Conservation (phyloP, 2,113 vertebrate genomes). For the Leptocoma aspasia region DNA sequence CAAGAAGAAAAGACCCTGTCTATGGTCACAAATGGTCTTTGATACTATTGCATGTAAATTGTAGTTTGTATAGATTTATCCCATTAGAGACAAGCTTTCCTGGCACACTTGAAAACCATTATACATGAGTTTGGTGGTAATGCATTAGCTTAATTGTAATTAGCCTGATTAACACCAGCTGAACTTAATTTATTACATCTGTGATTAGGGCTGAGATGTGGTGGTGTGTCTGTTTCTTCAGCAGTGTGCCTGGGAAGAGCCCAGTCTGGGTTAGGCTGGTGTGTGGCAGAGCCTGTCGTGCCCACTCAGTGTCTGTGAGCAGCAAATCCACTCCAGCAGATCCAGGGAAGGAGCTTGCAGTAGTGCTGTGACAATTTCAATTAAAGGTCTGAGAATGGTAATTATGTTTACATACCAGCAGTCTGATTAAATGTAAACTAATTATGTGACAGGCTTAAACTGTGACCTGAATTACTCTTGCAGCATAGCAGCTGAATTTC, state of each 20-base stretch:
- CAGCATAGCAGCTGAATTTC: neutral
- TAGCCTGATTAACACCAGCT: neutral
- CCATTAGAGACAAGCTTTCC: neutral
- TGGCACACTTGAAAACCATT: neutral
- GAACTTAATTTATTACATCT: neutral
- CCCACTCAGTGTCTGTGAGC: neutral
- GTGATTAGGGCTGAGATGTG: neutral
- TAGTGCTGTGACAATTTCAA: conserved; percentile 41
- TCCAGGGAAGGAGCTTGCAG: neutral
- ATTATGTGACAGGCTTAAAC: conserved; percentile 53
- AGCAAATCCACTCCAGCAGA: neutral
- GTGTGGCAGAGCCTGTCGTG: neutral
- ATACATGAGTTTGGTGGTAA: neutral
- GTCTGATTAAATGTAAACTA: conserved; percentile 61
- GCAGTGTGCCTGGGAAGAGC: neutral
- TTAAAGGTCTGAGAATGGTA: conserved; percentile 60
- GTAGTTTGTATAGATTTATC: neutral
- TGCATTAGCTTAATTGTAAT: neutral
- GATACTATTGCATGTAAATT: neutral
- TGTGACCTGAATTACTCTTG: conserved; percentile 44
- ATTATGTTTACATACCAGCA: conserved; percentile 56
- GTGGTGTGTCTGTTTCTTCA: neutral
- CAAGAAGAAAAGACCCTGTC: neutral
- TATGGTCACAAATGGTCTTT: neutral
- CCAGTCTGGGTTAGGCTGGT: neutral